Evolutionary conservation across 2,113 vertebrate species (phyloP), one percentile per base, ranked within the genome.

Genomic region (Rynchops niger): DNA sequence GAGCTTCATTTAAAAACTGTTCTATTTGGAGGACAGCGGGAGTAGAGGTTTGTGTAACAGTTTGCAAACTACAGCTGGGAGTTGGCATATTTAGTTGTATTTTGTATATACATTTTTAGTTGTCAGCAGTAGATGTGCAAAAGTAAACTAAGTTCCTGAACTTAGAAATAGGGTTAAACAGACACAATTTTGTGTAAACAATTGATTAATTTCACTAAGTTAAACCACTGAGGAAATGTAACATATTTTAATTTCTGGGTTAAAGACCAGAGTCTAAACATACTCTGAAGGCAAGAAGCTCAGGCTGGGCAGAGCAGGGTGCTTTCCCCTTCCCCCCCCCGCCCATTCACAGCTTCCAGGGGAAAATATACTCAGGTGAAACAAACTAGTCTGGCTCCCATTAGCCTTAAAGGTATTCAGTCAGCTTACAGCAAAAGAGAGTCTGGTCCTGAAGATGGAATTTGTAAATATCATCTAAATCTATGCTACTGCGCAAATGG

Each of bases 221-320:
- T 73, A 69, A 26, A 25, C 14, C 21, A 15, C 58, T 25, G 53
- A n/a, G 34, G 40, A 92, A 79, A 73, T 22, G 5, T 3, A 61
- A n/a, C 25, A 4, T 32, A 21, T 63, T 94, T 58, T 65, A 62
- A 70, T 77, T 36, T 25, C 74, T 81, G 8, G 3, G 5, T 71
- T 82, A 23, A 70, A 67, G 32, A 21, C 5, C 42, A 63, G 62
- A 50, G 5, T 42, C 12, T 27, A 26, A 49, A n/a, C 5, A 9
- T 17, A 32, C 12, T 18, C 45, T 4, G 6, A 30, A 50, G 0
- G 1, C 14, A 32, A 20, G 34, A 40, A 27, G 43, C 53, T n/a
- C 50, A 8, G 9, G 12, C 21, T 80, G 82, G 20, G n/a, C 0
- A 0, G 30, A 47, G 42, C 22, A 14, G 0, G 2, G 25, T 15